Percentiles rank a stretch among this genome's conserved stretches.
phyloP scores from a whole-genome alignment of 2,888 invertebrate genomes.

The Prionchulus punctatus region DNA sequence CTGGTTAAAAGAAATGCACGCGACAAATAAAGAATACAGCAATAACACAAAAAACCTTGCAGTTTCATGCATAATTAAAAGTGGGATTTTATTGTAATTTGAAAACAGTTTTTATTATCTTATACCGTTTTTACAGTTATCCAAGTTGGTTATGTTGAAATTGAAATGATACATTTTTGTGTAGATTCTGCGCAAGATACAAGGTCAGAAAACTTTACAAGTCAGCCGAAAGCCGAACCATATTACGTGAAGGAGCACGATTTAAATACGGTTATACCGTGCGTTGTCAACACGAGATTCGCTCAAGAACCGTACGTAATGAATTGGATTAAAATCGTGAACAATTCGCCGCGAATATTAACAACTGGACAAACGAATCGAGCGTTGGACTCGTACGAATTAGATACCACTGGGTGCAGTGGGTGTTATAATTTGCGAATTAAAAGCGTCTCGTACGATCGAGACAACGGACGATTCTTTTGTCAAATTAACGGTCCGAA shows the following conservation, averaged over 20 bases:
- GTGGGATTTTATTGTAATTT: too few species aligned
- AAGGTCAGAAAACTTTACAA: too few species aligned
- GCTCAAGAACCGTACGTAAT: slow-evolving; percentile 6
- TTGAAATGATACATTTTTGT: too few species aligned
- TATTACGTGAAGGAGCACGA: slow-evolving; percentile 23
- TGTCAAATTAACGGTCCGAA: slow-evolving; percentile 6
- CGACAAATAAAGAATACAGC: too few species aligned
- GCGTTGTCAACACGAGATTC: slow-evolving; percentile 15
- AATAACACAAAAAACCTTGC: too few species aligned
- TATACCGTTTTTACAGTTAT: too few species aligned
- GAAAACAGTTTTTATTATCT: too few species aligned
- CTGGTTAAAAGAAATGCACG: too few species aligned
- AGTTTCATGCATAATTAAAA: too few species aligned
- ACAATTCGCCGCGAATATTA: not conserved
- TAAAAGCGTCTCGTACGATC: slow-evolving; percentile 68
- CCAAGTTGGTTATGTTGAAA: too few species aligned
- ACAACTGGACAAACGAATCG: not conserved
- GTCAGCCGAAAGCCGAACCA: slow-evolving; percentile 19
- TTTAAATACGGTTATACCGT: slow-evolving; percentile 18
- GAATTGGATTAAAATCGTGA: not conserved
- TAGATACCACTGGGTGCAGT: slow-evolving; percentile 16
- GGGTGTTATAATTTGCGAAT: slow-evolving; percentile 78
- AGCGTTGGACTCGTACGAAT: slow-evolving; percentile 8
- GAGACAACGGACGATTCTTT: slow-evolving; percentile 54
- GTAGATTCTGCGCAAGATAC: too few species aligned